phyloP scores from a whole-genome alignment of 2,888 invertebrate genomes.

The Phyto melanocephala region DNA sequence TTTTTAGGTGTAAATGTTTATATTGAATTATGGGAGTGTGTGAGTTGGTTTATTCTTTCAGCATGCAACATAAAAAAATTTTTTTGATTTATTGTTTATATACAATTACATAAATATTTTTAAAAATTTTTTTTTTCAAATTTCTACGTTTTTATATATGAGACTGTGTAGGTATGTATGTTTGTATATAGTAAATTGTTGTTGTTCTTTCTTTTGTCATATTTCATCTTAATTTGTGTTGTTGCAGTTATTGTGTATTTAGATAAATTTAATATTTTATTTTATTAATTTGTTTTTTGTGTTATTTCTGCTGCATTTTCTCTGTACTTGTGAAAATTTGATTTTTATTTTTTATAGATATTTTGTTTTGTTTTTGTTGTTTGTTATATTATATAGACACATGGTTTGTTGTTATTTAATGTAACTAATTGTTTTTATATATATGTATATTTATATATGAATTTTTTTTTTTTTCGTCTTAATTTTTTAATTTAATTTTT shows the following conservation, averaged over 20 bases:
- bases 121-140: constrained; percentile 31
- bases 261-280: constrained; percentile 21
- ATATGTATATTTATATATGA: constrained; percentile 26
- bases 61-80: constrained; percentile 37
- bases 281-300: no score
- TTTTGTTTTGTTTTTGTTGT: constrained; percentile 21
- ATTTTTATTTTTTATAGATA: constrained; percentile 2
- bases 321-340: background rate
- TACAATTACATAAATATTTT: constrained; percentile 59
- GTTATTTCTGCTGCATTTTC: background rate
- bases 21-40: constrained; percentile 7
- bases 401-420: constrained; percentile 29
- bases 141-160: constrained; percentile 29
- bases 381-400: constrained; percentile 58
- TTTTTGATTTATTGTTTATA: constrained; percentile 34
- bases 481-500: no score
- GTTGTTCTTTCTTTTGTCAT: constrained; percentile 14
- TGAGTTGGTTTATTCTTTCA: constrained; percentile 20
- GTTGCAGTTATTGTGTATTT: constrained; percentile 34
- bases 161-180: constrained; percentile 28
- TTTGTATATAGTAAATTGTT: constrained; percentile 37
- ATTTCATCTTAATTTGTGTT: constrained; percentile 38
- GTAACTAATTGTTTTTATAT: constrained; percentile 29
- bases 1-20: background rate
- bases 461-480: no score